Conservation (phyloP, 2,888 invertebrate species). For the Ariolimax columbianus region DNA sequence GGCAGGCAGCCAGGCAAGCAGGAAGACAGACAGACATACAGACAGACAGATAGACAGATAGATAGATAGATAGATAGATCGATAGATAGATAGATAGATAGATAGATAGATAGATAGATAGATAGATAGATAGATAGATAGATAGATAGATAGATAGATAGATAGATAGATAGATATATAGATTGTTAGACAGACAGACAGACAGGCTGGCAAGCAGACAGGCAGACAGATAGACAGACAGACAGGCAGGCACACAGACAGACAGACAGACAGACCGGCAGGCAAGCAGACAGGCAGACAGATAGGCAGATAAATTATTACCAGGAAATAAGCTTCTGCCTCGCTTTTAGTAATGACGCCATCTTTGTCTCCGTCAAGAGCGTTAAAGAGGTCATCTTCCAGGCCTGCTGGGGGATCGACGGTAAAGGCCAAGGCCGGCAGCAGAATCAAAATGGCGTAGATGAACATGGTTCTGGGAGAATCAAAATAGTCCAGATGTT, state of each 20-base stretch:
- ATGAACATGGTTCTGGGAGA: background rate
- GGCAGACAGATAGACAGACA: too few species aligned
- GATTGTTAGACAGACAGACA: background rate
- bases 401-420: background rate
- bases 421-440: background rate
- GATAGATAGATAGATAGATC: background rate
- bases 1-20: background rate
- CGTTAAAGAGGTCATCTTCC: background rate
- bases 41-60: too few species aligned
- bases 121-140: background rate
- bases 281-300: background rate
- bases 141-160: too few species aligned
- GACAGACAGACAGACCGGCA: too few species aligned
- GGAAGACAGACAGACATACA: background rate
- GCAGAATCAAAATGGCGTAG: conserved; percentile 13
- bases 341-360: background rate
- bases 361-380: background rate
- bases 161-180: too few species aligned
- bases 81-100: conserved; percentile 2
- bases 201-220: too few species aligned
- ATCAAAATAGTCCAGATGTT: background rate
- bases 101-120: conserved; percentile 10
- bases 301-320: background rate
- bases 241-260: too few species aligned
- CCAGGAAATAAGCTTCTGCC: background rate